Conservation (phyloP, 2,888 invertebrate genomes). For the Rutpela maculata region DNA sequence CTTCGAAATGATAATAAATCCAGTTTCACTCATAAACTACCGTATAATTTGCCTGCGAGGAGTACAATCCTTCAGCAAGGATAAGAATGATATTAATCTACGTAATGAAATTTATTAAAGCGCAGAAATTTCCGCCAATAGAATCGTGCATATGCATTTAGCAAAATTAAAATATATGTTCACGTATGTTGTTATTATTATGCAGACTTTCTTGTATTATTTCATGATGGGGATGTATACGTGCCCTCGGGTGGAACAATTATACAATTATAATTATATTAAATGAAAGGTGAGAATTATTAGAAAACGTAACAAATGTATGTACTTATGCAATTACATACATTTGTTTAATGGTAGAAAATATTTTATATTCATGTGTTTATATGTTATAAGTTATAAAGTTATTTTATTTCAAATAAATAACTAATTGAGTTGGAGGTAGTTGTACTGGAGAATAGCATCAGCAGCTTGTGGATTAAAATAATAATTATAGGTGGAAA, state of each 20-base stretch:
- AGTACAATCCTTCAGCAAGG: conserved; percentile 35
- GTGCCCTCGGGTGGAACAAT: conserved; percentile 41
- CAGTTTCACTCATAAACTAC: conserved; percentile 44
- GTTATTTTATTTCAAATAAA: neutral
- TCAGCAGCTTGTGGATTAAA: too few relatives aligned
- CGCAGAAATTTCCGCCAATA: conserved; percentile 44
- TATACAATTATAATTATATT: conserved; percentile 51
- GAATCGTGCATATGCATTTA: conserved; percentile 42
- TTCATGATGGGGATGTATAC: conserved; percentile 46
- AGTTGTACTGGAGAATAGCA: too few relatives aligned
- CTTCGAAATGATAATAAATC: conserved; percentile 27
- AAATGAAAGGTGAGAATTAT: conserved; percentile 45
- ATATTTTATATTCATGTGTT: conserved; percentile 4
- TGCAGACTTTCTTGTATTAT: conserved; percentile 49
- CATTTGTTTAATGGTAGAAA: conserved; percentile 19
- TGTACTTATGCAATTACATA: conserved; percentile 26
- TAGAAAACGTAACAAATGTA: conserved; percentile 39
- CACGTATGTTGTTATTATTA: conserved; percentile 43
- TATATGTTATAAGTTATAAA: neutral
- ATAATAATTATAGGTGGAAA: too few relatives aligned
- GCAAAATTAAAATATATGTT: conserved; percentile 34
- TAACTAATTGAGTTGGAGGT: neutral
- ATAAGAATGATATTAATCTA: conserved; percentile 42
- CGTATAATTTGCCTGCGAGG: conserved; percentile 42
- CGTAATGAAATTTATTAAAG: conserved; percentile 48